Conservation (phyloP, 2,113 vertebrate species). For the Apteryx owenii region DNA sequence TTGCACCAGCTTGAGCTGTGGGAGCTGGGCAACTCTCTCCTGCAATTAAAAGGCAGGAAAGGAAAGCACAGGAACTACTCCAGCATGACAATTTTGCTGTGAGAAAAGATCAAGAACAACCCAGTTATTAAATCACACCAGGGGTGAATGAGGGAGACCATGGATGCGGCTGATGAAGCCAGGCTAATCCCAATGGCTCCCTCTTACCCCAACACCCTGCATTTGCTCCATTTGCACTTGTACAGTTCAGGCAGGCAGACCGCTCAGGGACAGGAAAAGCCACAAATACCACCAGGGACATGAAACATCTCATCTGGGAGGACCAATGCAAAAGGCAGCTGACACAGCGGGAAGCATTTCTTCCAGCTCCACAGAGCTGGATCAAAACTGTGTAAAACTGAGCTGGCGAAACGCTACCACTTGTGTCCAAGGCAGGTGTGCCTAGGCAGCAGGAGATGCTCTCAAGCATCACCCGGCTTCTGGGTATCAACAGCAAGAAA, state of each 20-base stretch:
- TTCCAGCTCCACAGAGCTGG: not conserved
- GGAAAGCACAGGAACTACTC: not conserved
- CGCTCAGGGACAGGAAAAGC: conserved; percentile 34
- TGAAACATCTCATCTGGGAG: conserved; percentile 6
- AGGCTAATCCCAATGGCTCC: not conserved
- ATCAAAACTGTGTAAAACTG: not conserved
- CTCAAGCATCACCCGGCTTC: not conserved
- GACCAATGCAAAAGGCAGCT: not conserved
- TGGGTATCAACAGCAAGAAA: not conserved
- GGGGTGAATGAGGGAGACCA: not conserved
- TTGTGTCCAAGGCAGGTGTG: not conserved
- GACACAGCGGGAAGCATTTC: not conserved
- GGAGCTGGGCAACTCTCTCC: not conserved
- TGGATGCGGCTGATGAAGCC: accelerated
- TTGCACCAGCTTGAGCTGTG: not conserved
- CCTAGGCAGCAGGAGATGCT: not conserved
- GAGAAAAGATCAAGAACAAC: not conserved
- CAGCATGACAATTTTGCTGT: not conserved
- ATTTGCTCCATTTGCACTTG: not conserved
- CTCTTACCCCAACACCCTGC: not conserved
- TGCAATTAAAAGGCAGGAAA: not conserved
- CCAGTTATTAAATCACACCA: not conserved
- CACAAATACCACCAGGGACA: not conserved
- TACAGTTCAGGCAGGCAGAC: not conserved
- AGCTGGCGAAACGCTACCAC: accelerated